These are phyloP conservation scores for Formica selysi DNA, from an alignment of 1,140 invertebrate species.

Conservation along the genomic window DNA sequence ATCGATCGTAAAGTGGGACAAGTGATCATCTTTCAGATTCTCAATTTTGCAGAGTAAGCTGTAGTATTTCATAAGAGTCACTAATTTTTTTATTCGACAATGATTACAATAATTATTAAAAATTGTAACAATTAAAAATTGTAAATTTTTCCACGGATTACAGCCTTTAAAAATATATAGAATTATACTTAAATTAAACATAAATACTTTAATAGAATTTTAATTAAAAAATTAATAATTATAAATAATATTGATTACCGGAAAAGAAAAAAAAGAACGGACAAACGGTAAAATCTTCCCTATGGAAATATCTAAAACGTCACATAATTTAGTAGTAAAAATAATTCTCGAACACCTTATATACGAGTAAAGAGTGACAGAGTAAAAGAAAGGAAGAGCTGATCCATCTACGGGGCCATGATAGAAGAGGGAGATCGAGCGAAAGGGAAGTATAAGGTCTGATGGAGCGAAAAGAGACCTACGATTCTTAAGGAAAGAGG, in stretches of 20 bases:
- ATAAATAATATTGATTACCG: background rate
- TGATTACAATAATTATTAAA: background rate
- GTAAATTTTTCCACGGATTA: background rate
- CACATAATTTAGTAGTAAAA: background rate
- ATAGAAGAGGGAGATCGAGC: constrained; percentile 1
- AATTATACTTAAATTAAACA: background rate
- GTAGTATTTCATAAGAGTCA: too few species aligned
- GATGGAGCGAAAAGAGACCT: constrained; percentile 25
- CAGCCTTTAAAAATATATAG: background rate
- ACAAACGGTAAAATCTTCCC: too few species aligned
- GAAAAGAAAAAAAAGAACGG: background rate
- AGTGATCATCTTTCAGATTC: too few species aligned
- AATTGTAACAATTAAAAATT: background rate
- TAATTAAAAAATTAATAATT: background rate
- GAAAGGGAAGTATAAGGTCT: constrained; percentile 52
- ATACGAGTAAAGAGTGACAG: constrained; percentile 17
- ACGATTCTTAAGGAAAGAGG: background rate
- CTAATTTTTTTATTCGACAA: background rate
- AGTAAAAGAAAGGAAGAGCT: constrained; percentile 45
- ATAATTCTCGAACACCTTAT: constrained; percentile 33
- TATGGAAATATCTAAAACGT: background rate
- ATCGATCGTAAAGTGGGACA: too few species aligned
- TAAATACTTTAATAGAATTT: background rate
- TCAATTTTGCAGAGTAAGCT: too few species aligned
- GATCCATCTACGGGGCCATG: constrained; percentile 24